A percentile compares a stretch with the other conserved stretches of the same genome.
These are phyloP conservation scores for Phyllotreta cruciferae DNA, from an alignment of 2,888 invertebrate genomes.

Conservation along the genomic window DNA sequence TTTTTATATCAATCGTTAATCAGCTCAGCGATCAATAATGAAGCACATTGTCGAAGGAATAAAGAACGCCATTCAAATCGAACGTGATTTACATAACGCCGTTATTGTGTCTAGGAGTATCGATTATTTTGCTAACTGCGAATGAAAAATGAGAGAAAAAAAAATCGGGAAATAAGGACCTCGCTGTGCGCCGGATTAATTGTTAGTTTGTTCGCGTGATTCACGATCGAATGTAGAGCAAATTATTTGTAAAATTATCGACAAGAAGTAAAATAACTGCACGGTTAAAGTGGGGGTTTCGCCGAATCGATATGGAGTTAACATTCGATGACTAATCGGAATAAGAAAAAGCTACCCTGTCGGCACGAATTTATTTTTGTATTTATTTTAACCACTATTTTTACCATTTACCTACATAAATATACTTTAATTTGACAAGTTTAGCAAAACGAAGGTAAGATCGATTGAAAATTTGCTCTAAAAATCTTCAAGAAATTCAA, in stretches of 20 bases:
- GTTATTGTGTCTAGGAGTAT: slow-evolving; percentile 32
- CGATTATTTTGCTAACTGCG: slow-evolving; percentile 34
- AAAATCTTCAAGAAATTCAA: no score
- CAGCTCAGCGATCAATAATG: no score
- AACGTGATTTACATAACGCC: slow-evolving; percentile 31
- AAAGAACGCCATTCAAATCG: slow-evolving; percentile 10
- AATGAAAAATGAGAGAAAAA: slow-evolving; percentile 16
- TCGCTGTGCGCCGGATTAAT: slow-evolving; percentile 36
- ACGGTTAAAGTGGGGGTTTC: not conserved
- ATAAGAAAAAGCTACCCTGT: not conserved
- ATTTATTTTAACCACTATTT: no score
- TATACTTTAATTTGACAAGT: no score
- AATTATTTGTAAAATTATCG: slow-evolving; percentile 29
- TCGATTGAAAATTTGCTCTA: no score
- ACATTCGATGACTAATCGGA: slow-evolving; percentile 22
- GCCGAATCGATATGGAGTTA: slow-evolving; percentile 18
- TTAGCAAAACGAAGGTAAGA: no score
- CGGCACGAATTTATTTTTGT: no score
- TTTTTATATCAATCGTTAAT: no score
- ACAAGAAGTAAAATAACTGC: slow-evolving; percentile 21
- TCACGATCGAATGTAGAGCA: slow-evolving; percentile 33
- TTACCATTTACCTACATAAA: no score
- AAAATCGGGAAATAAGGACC: slow-evolving; percentile 29
- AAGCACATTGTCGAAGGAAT: no score
- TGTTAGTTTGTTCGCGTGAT: slow-evolving; percentile 31